A percentile compares a stretch with the other conserved stretches of the same genome.
Conservation (phyloP, 2,797 vertebrate species). For the Aphelocoma californica region DNA sequence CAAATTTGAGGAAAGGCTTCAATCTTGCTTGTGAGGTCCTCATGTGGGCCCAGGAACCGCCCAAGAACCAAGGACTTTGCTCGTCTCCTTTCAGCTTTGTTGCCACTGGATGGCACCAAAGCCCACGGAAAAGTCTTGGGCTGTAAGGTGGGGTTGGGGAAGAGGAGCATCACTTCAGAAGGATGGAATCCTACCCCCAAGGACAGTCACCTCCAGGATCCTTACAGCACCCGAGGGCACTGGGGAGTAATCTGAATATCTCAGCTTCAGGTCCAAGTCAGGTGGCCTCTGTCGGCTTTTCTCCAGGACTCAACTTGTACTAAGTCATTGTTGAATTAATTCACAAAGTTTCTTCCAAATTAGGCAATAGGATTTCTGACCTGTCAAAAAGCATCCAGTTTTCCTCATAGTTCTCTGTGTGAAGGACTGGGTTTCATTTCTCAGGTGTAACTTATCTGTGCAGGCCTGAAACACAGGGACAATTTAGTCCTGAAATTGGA, state of each 20-base stretch:
- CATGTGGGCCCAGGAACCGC: fast-evolving
- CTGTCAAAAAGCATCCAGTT: background rate
- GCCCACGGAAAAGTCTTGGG: background rate
- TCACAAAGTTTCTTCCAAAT: background rate
- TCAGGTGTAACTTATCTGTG: background rate
- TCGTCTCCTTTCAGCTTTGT: background rate
- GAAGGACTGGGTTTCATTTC: background rate
- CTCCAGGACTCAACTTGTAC: background rate
- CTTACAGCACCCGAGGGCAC: background rate
- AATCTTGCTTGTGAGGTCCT: fast-evolving
- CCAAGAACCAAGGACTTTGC: background rate
- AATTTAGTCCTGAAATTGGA: background rate
- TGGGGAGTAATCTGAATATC: fast-evolving
- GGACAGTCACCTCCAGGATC: background rate
- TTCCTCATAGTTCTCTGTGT: background rate
- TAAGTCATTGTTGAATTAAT: background rate
- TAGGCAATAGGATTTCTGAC: background rate
- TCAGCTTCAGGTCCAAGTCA: background rate
- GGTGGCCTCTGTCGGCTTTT: background rate
- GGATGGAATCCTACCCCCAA: background rate
- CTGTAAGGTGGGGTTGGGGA: background rate
- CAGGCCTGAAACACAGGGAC: background rate
- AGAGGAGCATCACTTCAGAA: background rate
- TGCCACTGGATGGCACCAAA: slow-evolving; percentile 67
- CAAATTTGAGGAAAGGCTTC: background rate